These are phyloP conservation scores for Megaptera novaeangliae DNA, from an alignment of 2,113 vertebrate species.

Conservation along the genomic window DNA sequence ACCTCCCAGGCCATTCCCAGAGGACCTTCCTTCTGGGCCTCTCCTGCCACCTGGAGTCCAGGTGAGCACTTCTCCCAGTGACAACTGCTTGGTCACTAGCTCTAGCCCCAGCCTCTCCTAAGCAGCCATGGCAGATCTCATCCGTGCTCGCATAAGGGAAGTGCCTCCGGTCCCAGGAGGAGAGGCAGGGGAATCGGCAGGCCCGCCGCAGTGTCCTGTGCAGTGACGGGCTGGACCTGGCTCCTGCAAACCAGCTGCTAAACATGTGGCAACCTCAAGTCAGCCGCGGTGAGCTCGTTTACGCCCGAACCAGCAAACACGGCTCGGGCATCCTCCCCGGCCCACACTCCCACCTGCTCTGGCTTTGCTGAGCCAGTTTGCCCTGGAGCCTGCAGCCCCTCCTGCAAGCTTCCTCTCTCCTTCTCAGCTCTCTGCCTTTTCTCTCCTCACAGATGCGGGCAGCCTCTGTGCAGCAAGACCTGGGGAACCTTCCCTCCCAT, in stretches of 20 bases:
- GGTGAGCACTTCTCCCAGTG: not conserved
- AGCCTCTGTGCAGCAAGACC: not conserved
- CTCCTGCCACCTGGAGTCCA: too few species aligned
- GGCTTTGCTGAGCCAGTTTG: not conserved
- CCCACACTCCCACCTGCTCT: not conserved
- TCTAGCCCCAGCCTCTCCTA: not conserved
- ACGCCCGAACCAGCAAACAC: not conserved
- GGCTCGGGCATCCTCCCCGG: too few species aligned
- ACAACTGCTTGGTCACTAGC: not conserved
- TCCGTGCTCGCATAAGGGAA: too few species aligned
- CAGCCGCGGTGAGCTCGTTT: not conserved
- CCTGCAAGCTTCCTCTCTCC: too few species aligned
- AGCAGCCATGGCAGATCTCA: not conserved
- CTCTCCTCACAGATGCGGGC: accelerated
- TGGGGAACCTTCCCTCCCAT: not conserved
- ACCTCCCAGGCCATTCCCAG: not conserved
- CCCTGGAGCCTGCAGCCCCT: too few species aligned
- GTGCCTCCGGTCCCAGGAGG: not conserved
- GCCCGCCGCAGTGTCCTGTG: accelerated
- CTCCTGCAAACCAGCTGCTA: not conserved
- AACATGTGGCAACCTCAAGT: too few species aligned
- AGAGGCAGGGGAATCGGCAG: not conserved
- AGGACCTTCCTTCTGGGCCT: not conserved
- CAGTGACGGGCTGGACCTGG: too few species aligned
- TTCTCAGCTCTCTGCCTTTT: not conserved